Evolutionary conservation across 2,797 vertebrate genomes (phyloP), one percentile per base, ranked within the genome.

Genomic region (Peromyscus attwateri): DNA sequence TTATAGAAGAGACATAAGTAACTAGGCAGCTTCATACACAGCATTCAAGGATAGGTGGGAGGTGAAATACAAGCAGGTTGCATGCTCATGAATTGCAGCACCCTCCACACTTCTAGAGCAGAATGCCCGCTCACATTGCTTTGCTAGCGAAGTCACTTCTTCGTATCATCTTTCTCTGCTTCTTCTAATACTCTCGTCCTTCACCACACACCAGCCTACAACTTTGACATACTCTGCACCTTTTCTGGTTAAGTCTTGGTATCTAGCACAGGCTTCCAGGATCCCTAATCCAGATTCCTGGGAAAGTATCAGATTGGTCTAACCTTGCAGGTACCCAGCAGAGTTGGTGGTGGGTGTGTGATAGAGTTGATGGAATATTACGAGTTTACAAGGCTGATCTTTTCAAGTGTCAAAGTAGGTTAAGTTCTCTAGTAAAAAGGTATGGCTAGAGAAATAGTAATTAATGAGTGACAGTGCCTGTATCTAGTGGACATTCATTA

Each of bases 371-470:
- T 85, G 57, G 89, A 64, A 19, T 68, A 64, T 83, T 37, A 6
- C 57, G 29, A 95, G 29, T 76, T 96, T 60, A 14, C 49, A 94
- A 90, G 64, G 37, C 43, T 95, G n/a, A 75, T 23, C 37, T 23
- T 93, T 75, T 73, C 31, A 88, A 82, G 52, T 31, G 37, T 17
- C 82, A 37, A 12, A 21, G 57, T 83, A n/a, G 71, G 46, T 75
- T 89, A 85, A 4, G 62, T 84, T 92, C 46, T 93, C 80, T 77
- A 25, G 88, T 71, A 79, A 96, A 89, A 95, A 71, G 57, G 29
- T 34, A 66, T 82, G 73, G n/a, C 40, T 77, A 49, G 34, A 88
- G 79, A 85, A 81, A 80, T 95, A 81, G 37, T 76, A 37, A 71
- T 93, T 90, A 88, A 71, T 82, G 68, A 87, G 52, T 40, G 92